A percentile compares a stretch with the other conserved stretches of the same genome.
Evolutionary conservation across 2,888 invertebrate genomes (phyloP).

Genomic region (Mythimna vitellina): DNA sequence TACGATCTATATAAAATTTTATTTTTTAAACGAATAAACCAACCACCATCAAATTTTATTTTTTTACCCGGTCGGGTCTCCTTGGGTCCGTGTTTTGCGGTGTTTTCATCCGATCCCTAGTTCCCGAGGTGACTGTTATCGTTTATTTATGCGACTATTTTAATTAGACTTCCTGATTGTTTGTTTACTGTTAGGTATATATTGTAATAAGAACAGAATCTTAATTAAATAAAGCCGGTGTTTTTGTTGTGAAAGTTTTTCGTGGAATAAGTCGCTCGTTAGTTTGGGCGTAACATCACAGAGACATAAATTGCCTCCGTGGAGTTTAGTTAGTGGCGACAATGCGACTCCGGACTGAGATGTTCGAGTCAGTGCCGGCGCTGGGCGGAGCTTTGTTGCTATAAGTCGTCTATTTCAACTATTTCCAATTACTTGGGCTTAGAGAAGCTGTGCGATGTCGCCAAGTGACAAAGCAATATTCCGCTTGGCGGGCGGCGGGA

Average conservation of each 20-base stretch:
- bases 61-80: conserved; percentile 61
- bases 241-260: conserved; percentile 30
- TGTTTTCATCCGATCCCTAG: conserved; percentile 63
- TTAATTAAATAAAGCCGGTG: conserved; percentile 39
- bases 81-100: conserved; percentile 63
- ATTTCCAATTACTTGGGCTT: conserved; percentile 91
- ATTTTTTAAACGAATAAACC: conserved; percentile 46
- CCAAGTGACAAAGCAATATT: conserved; percentile 91
- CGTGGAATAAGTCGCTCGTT: conserved; percentile 50
- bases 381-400: conserved; percentile 76
- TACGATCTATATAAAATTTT: conserved; percentile 56
- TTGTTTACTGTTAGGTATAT: conserved; percentile 55
- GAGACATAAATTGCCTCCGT: conserved; percentile 58
- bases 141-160: conserved; percentile 71
- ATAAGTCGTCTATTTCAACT: conserved; percentile 88
- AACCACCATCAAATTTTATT: conserved; percentile 57
- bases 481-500: conserved; percentile 80
- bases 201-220: conserved; percentile 44
- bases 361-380: conserved; percentile 53
- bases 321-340: conserved; percentile 57
- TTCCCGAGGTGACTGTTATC: conserved; percentile 66
- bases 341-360: conserved; percentile 52
- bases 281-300: conserved; percentile 49
- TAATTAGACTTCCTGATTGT: conserved; percentile 66
- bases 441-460: conserved; percentile 87